Evolutionary conservation across 1,140 invertebrate genomes (phyloP).

Genomic region (Plectrocnemia conspersa): DNA sequence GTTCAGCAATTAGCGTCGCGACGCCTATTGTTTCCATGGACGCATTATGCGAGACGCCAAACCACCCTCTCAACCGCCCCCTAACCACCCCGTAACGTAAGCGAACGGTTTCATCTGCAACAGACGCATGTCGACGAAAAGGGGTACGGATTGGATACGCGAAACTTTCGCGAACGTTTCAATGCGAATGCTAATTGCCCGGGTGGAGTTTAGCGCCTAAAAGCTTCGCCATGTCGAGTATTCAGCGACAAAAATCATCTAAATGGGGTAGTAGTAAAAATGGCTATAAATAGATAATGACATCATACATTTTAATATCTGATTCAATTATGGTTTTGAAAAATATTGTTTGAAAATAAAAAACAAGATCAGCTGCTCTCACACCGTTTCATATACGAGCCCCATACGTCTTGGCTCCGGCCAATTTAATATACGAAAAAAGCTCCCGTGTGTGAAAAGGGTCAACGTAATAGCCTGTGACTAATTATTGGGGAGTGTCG

Average conservation of each 20-base stretch:
- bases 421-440: too few species aligned
- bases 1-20: conserved; percentile 24
- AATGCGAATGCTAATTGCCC: too few species aligned
- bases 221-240: too few species aligned
- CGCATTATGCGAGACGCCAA: neutral
- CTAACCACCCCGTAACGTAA: neutral
- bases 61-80: neutral
- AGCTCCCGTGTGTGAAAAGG: too few species aligned
- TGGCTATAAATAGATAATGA: neutral
- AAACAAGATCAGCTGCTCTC: too few species aligned
- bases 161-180: too few species aligned
- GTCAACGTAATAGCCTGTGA: too few species aligned
- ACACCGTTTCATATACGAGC: too few species aligned
- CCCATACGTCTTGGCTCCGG: too few species aligned
- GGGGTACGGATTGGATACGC: neutral
- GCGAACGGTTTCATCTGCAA: neutral
- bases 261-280: neutral
- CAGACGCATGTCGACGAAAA: neutral
- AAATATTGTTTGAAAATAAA: neutral
- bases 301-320: neutral
- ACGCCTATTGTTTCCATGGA: conserved; percentile 19
- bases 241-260: neutral
- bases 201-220: too few species aligned
- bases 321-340: neutral
- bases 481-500: too few species aligned